Percentiles rank a stretch among this genome's conserved stretches.
Evolutionary conservation across 64 coral and sea anemone species (phyloP).

Genomic region (Stichodactyla helianthus): DNA sequence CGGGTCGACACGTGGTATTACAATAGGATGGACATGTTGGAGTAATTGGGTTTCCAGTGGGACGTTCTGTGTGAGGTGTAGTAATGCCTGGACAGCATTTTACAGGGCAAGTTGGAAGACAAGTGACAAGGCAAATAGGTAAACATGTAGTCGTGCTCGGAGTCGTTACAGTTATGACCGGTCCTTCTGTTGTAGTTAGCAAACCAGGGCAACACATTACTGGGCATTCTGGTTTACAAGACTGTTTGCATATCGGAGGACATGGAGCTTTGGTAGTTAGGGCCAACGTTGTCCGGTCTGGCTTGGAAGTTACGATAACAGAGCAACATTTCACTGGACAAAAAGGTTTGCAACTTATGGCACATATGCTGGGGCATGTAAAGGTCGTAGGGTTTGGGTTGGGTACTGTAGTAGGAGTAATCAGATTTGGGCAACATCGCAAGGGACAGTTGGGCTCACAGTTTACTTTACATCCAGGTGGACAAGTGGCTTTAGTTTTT

Average conservation of each 20-base stretch:
- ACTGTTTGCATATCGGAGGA: slow-evolving; percentile 12
- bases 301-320: not conserved
- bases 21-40: slow-evolving; percentile 15
- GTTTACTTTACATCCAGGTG: not conserved
- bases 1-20: slow-evolving; percentile 1
- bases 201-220: slow-evolving; percentile 35
- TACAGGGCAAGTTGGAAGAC: slow-evolving; percentile 20
- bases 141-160: not conserved
- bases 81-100: slow-evolving; percentile 19
- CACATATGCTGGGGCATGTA: slow-evolving; percentile 37
- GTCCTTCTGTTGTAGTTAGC: not conserved
- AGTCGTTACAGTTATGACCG: slow-evolving; percentile 5
- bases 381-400: not conserved
- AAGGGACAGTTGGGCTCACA: slow-evolving; percentile 49
- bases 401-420: not conserved
- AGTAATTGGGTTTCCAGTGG: not conserved
- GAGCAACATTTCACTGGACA: slow-evolving; percentile 47
- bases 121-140: not conserved
- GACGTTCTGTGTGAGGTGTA: not conserved
- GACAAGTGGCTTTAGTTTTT: not conserved
- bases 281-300: not conserved
- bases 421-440: slow-evolving; percentile 24
- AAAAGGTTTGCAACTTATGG: slow-evolving; percentile 24
- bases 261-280: not conserved
- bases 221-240: slow-evolving; percentile 39